Evolutionary conservation across 2,888 invertebrate genomes (phyloP), one percentile per base, ranked within the genome.

Genomic region (Apamea sordens): DNA sequence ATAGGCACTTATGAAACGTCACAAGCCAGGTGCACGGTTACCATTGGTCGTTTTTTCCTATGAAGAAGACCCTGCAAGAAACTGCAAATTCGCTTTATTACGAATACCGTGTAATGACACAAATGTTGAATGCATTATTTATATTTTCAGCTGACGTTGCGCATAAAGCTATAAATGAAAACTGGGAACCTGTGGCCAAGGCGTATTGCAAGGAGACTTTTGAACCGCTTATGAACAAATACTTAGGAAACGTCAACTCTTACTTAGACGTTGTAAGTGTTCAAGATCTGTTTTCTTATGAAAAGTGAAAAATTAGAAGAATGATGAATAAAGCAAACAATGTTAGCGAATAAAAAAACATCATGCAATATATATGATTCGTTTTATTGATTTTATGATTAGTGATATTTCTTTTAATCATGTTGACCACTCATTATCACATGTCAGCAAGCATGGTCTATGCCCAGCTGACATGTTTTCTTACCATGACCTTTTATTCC

Each of bases 141-240:
- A 21, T 63, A 32, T 56, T 80, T 78, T 63, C 67, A 78, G 87
- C 88, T 77, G 76, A 77, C 3, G 41, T 53, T 32, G 70, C 44
- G 1, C 82, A 72, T 44, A 79, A 69, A 50, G 69, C 32, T 18
- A 21, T 63, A 1, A 82, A 84, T 50, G 56, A 70, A 0, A 86
- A 87, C 28, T 82, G 77, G 77, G 65, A 73, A 24, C 0, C n/a
- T 8, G 41, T 77, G 0, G 82, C 77, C 21, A 32, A 47, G 6
- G 3, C 4, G 13, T 28, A 63, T 13, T 41, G 61, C 3, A 13
- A 50, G 21, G 63, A 47, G 5, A 24, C 53, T 0, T 24, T 76
- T 50, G 10, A 70, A 2, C 47, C n/a, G 0, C 15, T 85, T n/a
- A 50, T n/a, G 13, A 18, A 15, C 3, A 59, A 32, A 32, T 78